These are phyloP conservation scores for Apis dorsata DNA, from an alignment of 1,140 invertebrate genomes.

Conservation along the genomic window DNA sequence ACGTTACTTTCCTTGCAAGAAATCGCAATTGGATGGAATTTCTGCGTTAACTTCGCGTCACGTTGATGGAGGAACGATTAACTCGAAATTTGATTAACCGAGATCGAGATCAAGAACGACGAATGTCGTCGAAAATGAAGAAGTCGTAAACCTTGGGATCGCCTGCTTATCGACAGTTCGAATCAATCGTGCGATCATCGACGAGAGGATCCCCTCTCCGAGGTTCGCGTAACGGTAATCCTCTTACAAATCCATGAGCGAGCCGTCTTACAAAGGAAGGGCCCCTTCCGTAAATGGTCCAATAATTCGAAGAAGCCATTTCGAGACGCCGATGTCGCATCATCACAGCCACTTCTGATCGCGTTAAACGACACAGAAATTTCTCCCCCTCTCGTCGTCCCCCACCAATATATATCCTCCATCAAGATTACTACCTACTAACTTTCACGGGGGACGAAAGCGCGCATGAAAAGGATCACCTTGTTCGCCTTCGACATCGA, in stretches of 20 bases:
- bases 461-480: background rate
- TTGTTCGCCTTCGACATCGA: background rate
- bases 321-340: background rate
- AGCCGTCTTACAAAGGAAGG: no score
- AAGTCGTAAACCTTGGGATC: no score
- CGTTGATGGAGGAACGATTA: background rate
- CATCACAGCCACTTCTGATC: background rate
- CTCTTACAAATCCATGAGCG: no score
- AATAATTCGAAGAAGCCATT: background rate
- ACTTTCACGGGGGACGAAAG: background rate
- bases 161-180: no score
- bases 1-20: no score
- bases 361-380: constrained; percentile 1
- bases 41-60: background rate
- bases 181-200: no score
- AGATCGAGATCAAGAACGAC: background rate
- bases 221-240: no score
- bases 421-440: background rate
- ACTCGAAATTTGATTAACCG: background rate
- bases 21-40: background rate
- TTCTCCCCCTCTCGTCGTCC: background rate
- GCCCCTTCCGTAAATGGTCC: background rate
- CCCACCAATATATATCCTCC: background rate
- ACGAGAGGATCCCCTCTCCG: no score
- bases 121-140: background rate